A percentile compares a stretch with the other conserved stretches of the same genome.
Conservation (phyloP, 1,140 invertebrate genomes). For the Meloidogyne chitwoodi region DNA sequence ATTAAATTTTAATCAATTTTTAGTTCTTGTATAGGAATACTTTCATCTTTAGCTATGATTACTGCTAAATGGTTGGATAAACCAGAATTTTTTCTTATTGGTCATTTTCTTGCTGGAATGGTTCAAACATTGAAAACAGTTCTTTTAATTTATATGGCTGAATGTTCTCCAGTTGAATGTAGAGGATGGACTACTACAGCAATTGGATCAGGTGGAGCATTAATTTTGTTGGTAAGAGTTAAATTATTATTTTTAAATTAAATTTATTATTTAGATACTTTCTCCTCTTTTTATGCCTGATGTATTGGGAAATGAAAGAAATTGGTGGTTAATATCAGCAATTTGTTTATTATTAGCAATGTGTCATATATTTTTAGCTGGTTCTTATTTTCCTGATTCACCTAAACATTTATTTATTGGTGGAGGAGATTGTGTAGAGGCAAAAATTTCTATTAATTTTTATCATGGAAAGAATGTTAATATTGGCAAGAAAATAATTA, state of each 20-base stretch:
- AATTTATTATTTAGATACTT: slow-evolving; percentile 1
- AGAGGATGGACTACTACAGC: slow-evolving; percentile 17
- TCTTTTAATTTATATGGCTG: slow-evolving; percentile 47
- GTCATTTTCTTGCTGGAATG: slow-evolving; percentile 44
- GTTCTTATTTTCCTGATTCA: slow-evolving; percentile 38
- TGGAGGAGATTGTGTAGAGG: background rate
- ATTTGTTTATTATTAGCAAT: slow-evolving; percentile 38
- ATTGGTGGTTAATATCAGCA: slow-evolving; percentile 42
- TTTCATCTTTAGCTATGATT: slow-evolving; percentile 33
- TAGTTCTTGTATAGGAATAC: slow-evolving; percentile 36
- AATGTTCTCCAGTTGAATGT: slow-evolving; percentile 41
- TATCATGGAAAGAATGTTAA: slow-evolving; percentile 8
- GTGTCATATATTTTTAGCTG: slow-evolving; percentile 32
- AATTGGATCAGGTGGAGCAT: slow-evolving; percentile 28
- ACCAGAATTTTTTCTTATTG: slow-evolving; percentile 45
- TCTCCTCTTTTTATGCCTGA: slow-evolving; percentile 42
- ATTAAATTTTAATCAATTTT: background rate
- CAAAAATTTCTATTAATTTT: background rate
- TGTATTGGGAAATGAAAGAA: slow-evolving; percentile 32
- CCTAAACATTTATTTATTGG: slow-evolving; percentile 42
- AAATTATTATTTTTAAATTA: slow-evolving; percentile 27
- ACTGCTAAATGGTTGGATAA: slow-evolving; percentile 26
- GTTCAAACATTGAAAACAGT: slow-evolving; percentile 36
- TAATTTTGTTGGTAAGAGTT: slow-evolving; percentile 24
- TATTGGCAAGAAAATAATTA: background rate